Evolutionary conservation across 2,797 vertebrate genomes (phyloP).

Genomic region (Acanthis flammea): DNA sequence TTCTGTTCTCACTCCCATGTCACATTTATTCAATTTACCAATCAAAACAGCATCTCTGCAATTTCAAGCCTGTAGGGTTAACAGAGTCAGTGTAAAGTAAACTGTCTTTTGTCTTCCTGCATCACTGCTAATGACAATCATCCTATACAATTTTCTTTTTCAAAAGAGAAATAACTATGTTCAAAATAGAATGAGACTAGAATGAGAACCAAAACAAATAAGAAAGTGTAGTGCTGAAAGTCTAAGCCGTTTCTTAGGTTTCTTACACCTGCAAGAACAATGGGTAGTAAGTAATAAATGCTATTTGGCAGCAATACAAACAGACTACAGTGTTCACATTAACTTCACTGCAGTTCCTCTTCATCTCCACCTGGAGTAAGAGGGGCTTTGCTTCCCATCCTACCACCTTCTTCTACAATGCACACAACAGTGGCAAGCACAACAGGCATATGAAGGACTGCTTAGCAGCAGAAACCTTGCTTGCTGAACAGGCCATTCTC

Average conservation of each 20-base stretch:
- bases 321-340: neutral
- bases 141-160: neutral
- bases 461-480: neutral
- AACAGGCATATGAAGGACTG: neutral
- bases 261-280: neutral
- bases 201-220: neutral
- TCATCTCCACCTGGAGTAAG: neutral
- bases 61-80: neutral
- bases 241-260: neutral
- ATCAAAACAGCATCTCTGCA: slow-evolving; percentile 29
- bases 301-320: neutral
- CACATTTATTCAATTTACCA: slow-evolving; percentile 42
- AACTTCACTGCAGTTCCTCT: neutral
- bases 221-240: neutral
- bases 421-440: neutral
- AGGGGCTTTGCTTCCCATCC: neutral
- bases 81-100: neutral
- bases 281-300: neutral
- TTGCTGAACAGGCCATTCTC: neutral
- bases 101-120: slow-evolving; percentile 27
- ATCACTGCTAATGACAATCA: slow-evolving; percentile 24
- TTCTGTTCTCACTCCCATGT: neutral
- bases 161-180: neutral
- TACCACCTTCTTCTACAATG: neutral
- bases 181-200: neutral